Base-by-base conservation (phyloP, 1,140 invertebrate genomes). In the Scylla paramamosain region DNA sequence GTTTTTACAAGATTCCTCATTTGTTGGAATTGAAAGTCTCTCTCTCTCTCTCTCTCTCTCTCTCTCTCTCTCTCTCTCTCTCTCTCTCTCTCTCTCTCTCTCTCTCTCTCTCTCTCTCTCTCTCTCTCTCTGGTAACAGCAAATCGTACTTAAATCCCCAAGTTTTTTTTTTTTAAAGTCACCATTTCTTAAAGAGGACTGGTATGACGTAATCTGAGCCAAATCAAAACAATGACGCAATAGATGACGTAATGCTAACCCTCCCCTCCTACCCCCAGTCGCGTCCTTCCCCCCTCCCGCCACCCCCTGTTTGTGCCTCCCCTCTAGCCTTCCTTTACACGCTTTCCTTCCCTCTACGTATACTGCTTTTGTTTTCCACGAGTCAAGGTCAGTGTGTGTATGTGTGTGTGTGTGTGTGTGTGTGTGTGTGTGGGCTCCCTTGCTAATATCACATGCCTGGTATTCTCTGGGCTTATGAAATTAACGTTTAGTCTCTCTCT, bases 321-420 rank as follows among this genome's bases (percentile, higher is more conserved):
- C 48, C n/a, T 45, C n/a, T n/a, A 4, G 12, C 28, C 84, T 16
- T 3, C 28, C 29, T 59, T 59, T n/a, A 28, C 48, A 77, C 59
- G 0, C 48, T 77, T 28, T 77, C 91, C 29, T 32, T 92, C 20
- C 28, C 4, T 46, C 10, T n/a, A 31, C 14, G 10, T 32, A 45
- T 46, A 4, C 52, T 59, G 16, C 16, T 59, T 59, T 59, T 59
- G 52, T 59, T 59, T 59, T 59, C 25, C 25, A 7, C 16, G 16
- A 3, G 39, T n/a, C 28, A 31, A 48, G 46, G 46, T 29, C 45
- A 67, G 25, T 31, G 83, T 93, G 45, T 86, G 93, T 59, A 10
- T 93, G 59, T 92, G 59, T 29, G 31, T 45, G 6, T 92, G n/a
- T 92, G n/a, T 32, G 45, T 88, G 45, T 91, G 45, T 91, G 45